Evolutionary conservation across 2,113 vertebrate genomes (phyloP).

Genomic region (Dolichallabes microphthalmus): DNA sequence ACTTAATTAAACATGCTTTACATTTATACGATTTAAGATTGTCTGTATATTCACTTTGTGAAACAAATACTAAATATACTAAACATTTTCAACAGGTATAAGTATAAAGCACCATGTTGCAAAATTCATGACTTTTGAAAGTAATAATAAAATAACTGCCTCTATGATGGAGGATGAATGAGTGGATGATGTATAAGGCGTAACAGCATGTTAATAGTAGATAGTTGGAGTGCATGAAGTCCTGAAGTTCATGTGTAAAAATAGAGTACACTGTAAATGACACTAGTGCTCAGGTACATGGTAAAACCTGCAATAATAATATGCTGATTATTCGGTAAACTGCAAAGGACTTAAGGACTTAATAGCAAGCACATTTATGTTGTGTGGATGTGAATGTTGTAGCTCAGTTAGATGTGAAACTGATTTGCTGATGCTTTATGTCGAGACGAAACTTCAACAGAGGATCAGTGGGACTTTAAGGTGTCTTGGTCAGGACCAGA

Average conservation of each 20-base stretch:
- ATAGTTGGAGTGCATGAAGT: neutral
- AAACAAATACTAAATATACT: neutral
- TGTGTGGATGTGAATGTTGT: neutral
- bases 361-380: neutral
- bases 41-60: neutral
- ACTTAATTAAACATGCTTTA: neutral
- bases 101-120: neutral
- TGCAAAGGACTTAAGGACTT: neutral
- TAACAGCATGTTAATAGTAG: conserved; percentile 3
- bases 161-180: neutral
- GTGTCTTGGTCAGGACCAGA: conserved; percentile 65
- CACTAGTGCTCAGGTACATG: conserved; percentile 9
- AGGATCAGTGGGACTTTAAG: conserved; percentile 25
- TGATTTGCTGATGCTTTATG: neutral
- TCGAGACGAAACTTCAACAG: neutral
- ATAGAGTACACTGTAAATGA: neutral
- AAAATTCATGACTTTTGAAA: neutral
- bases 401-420: neutral
- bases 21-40: neutral
- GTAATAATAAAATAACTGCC: neutral
- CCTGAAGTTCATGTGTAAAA: conserved; percentile 34
- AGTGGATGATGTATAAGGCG: neutral
- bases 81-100: conserved; percentile 21
- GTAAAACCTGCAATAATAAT: too few species aligned
- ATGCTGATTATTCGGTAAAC: conserved; percentile 4